Conservation (phyloP, 2,113 vertebrate genomes). For the Hipposideros armiger region DNA sequence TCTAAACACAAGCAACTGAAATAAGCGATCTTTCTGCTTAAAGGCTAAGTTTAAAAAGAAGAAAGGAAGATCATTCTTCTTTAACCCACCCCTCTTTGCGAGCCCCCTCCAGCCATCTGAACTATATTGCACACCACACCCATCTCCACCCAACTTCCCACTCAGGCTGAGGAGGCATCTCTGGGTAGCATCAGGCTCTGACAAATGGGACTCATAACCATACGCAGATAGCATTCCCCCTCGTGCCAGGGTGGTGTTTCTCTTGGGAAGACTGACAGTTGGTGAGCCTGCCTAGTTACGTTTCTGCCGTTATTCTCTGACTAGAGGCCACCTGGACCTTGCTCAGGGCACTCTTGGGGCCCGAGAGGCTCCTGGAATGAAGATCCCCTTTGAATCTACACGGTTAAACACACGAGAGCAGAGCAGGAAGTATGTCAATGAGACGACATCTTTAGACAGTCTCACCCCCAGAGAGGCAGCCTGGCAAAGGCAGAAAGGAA, state of each 20-base stretch:
- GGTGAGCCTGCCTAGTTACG: not conserved
- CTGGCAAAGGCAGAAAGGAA: slow-evolving; percentile 52
- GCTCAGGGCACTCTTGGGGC: not conserved
- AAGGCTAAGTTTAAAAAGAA: not conserved
- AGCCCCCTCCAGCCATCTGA: not conserved
- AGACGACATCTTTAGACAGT: not conserved
- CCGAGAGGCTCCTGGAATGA: not conserved
- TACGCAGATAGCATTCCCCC: not conserved
- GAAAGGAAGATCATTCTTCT: not conserved
- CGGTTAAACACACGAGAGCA: not conserved
- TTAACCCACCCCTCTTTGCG: not conserved
- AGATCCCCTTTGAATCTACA: not conserved
- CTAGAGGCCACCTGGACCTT: not conserved
- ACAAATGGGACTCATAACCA: slow-evolving; percentile 12
- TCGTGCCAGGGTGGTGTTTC: slow-evolving; percentile 33
- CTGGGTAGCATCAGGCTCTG: slow-evolving; percentile 3
- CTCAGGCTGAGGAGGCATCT: not conserved
- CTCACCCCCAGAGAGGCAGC: not conserved
- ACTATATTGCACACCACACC: not conserved
- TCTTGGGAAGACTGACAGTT: not conserved
- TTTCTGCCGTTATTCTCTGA: not conserved
- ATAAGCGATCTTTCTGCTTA: not conserved
- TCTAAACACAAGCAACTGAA: slow-evolving; percentile 23
- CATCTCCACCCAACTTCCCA: not conserved
- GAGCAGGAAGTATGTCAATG: not conserved